These are phyloP conservation scores for Caenorhabditis wallacei DNA, from an alignment of 2,888 invertebrate genomes.

Conservation along the genomic window DNA sequence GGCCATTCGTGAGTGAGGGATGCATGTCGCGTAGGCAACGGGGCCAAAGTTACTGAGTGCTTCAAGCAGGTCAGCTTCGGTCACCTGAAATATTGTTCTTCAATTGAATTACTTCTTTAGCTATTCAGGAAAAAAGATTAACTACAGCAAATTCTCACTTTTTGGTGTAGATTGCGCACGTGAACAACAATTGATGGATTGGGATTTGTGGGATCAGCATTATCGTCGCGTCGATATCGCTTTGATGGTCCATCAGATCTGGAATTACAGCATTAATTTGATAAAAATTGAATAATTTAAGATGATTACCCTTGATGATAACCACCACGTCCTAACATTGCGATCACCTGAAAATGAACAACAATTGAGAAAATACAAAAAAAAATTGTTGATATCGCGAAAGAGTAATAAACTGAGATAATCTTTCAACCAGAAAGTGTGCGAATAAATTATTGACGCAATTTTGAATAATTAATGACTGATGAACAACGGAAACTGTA, in stretches of 20 bases:
- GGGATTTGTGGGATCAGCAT: conserved; percentile 84
- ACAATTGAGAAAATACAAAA: background rate
- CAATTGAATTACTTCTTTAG: too few species aligned
- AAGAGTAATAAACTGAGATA: too few species aligned
- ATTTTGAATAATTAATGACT: too few species aligned
- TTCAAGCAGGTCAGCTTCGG: conserved; percentile 85
- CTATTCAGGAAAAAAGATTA: too few species aligned
- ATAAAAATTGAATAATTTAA: background rate
- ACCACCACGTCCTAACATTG: conserved; percentile 1
- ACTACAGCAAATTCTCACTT: too few species aligned
- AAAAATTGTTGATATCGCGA: background rate
- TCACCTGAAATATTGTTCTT: conserved; percentile 74
- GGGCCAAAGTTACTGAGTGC: conserved; percentile 85
- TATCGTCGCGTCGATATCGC: conserved; percentile 76
- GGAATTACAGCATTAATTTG: conserved; percentile 2
- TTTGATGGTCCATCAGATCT: conserved; percentile 60
- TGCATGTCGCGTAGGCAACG: conserved; percentile 82
- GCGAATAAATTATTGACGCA: background rate
- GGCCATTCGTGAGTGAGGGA: conserved; percentile 80
- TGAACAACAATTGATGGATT: conserved; percentile 85
- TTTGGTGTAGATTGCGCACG: conserved; percentile 84
- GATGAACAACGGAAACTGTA: too few species aligned
- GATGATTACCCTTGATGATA: background rate
- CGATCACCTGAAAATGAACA: background rate
- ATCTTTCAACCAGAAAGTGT: too few species aligned